phyloP scores from a whole-genome alignment of 2,888 invertebrate genomes.

The Silvanus unidentatus region DNA sequence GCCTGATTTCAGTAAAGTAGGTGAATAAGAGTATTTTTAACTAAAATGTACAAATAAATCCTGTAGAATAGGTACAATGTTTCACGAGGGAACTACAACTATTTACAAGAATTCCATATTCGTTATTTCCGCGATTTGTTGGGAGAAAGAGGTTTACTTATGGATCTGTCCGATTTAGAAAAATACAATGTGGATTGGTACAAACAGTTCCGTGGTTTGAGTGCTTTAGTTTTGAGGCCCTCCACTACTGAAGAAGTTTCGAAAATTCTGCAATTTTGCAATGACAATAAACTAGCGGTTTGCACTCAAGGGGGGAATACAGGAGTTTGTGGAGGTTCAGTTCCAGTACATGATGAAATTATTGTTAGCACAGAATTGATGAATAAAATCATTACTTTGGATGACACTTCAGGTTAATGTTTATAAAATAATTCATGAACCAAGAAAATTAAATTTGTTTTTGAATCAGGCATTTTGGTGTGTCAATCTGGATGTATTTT shows the following conservation, averaged over 20 bases:
- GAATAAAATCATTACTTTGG: constrained; percentile 76
- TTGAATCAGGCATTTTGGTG: constrained; percentile 59
- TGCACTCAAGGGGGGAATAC: constrained; percentile 94
- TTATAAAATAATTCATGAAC: too few relatives aligned
- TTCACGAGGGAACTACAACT: constrained; percentile 55
- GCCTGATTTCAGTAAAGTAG: constrained; percentile 21
- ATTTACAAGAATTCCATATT: constrained; percentile 55
- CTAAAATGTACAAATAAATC: background rate
- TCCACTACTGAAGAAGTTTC: constrained; percentile 82
- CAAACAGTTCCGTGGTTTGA: constrained; percentile 42
- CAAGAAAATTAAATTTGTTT: too few relatives aligned
- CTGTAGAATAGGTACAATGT: constrained; percentile 57
- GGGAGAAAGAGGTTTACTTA: constrained; percentile 60
- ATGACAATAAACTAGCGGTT: constrained; percentile 74
- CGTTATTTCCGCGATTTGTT: constrained; percentile 60
- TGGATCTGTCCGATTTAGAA: constrained; percentile 68
- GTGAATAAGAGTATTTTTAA: background rate
- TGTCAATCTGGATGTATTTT: constrained; percentile 91
- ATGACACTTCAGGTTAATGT: constrained; percentile 68
- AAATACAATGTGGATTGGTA: constrained; percentile 76
- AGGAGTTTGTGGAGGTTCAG: constrained; percentile 88
- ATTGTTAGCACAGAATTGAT: constrained; percentile 77
- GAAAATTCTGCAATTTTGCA: constrained; percentile 77
- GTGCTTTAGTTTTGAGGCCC: constrained; percentile 79
- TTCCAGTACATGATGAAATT: constrained; percentile 95